A percentile compares a stretch with the other conserved stretches of the same genome.
Conservation (phyloP, 2,888 invertebrate genomes). For the Coelogynopora nodosa region DNA sequence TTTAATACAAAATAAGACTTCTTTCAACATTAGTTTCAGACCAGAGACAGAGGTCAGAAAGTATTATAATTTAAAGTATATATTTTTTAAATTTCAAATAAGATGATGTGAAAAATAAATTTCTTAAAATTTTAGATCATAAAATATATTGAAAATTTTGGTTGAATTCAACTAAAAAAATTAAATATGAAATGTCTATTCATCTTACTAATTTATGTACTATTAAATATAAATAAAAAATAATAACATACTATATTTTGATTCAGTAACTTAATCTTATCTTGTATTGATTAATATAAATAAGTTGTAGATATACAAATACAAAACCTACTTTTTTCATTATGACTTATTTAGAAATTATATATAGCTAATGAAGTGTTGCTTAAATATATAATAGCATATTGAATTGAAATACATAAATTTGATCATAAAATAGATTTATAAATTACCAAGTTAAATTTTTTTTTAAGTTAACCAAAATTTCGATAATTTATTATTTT, state of each 20-base stretch:
- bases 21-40: too few relatives aligned
- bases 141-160: too few relatives aligned
- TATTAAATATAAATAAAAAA: neutral
- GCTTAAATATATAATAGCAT: neutral
- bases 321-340: neutral
- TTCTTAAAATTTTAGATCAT: too few relatives aligned
- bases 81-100: too few relatives aligned
- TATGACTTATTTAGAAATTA: neutral
- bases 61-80: too few relatives aligned
- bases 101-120: too few relatives aligned
- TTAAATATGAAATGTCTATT: too few relatives aligned
- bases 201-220: too few relatives aligned
- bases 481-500: neutral
- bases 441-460: neutral
- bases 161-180: too few relatives aligned
- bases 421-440: neutral
- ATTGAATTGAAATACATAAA: neutral
- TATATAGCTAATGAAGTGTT: neutral
- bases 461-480: neutral
- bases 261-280: constrained; percentile 18
- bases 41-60: too few relatives aligned
- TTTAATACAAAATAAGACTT: too few relatives aligned
- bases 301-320: too few relatives aligned
- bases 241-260: constrained; percentile 12
- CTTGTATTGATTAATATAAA: constrained; percentile 31